Percentiles rank a stretch among this genome's conserved stretches.
These are phyloP conservation scores for Cyrtorhinus lividipennis DNA, from an alignment of 1,140 invertebrate genomes.

Conservation along the genomic window DNA sequence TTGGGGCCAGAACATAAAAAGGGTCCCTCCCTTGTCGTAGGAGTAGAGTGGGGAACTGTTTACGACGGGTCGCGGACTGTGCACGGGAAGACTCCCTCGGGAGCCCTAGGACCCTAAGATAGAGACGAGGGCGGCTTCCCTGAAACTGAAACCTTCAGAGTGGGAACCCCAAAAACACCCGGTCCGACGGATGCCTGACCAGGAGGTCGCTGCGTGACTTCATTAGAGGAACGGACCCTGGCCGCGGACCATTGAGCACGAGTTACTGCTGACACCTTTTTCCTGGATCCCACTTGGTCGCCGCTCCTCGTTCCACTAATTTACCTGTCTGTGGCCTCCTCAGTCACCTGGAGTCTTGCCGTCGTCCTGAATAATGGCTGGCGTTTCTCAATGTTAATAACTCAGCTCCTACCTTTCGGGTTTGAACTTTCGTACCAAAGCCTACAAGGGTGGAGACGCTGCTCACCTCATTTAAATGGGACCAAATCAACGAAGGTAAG, in stretches of 20 bases:
- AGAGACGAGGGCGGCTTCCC: background rate
- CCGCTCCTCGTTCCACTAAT: background rate
- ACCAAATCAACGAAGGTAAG: no score
- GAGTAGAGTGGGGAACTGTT: background rate
- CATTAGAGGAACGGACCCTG: background rate
- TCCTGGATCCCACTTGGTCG: background rate
- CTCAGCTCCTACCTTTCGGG: no score
- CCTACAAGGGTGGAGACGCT: no score
- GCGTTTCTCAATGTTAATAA: no score
- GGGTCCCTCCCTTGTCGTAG: background rate
- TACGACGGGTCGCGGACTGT: background rate
- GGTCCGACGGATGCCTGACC: background rate
- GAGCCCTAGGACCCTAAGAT: background rate
- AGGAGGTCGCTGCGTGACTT: background rate
- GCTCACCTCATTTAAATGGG: no score
- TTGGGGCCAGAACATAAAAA: background rate
- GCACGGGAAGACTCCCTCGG: background rate
- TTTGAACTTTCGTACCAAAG: no score
- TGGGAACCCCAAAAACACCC: background rate
- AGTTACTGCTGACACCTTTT: background rate
- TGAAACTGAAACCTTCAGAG: background rate
- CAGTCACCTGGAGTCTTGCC: no score
- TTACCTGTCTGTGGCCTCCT: no score
- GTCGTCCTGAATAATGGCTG: no score
- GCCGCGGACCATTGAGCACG: background rate